Base-by-base conservation (phyloP, 2,113 vertebrate species). In the Pterocles gutturalis region DNA sequence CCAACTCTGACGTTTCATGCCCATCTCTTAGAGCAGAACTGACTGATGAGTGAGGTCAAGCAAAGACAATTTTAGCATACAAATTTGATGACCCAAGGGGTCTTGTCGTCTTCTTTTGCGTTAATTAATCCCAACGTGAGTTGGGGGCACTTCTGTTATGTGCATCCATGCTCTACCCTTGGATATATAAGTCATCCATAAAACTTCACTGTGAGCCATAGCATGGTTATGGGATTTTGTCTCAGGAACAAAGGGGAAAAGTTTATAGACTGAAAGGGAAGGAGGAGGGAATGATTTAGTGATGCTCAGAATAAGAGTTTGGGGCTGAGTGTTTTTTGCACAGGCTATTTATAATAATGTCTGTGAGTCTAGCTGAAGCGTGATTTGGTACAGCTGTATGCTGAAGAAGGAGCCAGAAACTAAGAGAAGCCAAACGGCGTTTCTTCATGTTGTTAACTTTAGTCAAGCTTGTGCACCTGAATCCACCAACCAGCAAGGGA, bases 111-210 rank as follows among this genome's bases (percentile, higher is more conserved):
- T 58, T 89, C 11, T 28, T 77, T 76, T 76, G n/a, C 60, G 43
- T 70, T 77, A 55, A 22, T 33, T 38, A 65, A 65, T 7, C 36
- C n/a, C 25, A 36, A 2, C 0, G 0, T 26, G n/a, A 13, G 3
- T 33, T 28, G 18, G 9, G 11, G 29, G 6, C 18, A 7, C 60
- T 91, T 73, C 10, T 54, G 24, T 78, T 61, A 58, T 0, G 0
- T 49, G 43, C 9, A 26, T 25, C 29, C 12, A 2, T 65, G n/a
- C 33, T 58, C 19, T 60, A 3, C 34, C 90, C 65, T 24, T 67
- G 57, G 29, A 16, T 76, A 7, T 8, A 6, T 19, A 78, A 81
- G 17, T 66, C 36, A 43, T n/a, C 65, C 41, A 5, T 67, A 58
- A 93, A 89, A 38, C 17, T 58, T 88, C 8, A 49, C 17, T 0